phyloP scores from a whole-genome alignment of 1,140 invertebrate species.

The Lordiphosa collinella region DNA sequence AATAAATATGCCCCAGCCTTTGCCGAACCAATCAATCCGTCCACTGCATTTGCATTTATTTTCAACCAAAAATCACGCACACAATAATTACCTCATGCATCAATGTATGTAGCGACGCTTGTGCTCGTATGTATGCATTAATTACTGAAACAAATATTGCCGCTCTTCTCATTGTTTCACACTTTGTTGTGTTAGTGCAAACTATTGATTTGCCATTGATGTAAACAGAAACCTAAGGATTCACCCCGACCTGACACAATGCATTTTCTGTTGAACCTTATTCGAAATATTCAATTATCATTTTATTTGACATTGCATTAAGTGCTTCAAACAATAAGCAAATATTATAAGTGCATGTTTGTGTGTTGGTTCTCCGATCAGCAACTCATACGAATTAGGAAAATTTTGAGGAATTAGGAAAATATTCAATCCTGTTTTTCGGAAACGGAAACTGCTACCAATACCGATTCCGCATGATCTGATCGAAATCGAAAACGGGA shows the following conservation, averaged over 20 bases:
- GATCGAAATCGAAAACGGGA: too few species aligned
- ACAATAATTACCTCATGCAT: slow-evolving; percentile 61
- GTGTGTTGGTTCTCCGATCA: too few species aligned
- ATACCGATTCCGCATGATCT: too few species aligned
- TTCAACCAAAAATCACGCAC: slow-evolving; percentile 70
- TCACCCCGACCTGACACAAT: neutral
- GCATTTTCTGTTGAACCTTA: slow-evolving; percentile 14
- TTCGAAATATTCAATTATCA: too few species aligned
- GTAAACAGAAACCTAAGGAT: neutral
- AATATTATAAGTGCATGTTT: too few species aligned
- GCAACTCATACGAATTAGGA: too few species aligned
- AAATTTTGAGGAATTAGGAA: too few species aligned
- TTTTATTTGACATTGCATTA: neutral
- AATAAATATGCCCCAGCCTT: slow-evolving; percentile 30
- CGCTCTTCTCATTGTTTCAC: slow-evolving; percentile 44
- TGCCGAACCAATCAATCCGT: neutral
- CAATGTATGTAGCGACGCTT: neutral
- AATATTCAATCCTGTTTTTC: too few species aligned
- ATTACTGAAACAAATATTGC: slow-evolving; percentile 65
- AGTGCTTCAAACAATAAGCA: neutral
- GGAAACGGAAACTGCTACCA: too few species aligned
- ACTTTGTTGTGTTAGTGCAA: slow-evolving; percentile 16
- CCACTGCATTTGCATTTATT: slow-evolving; percentile 25
- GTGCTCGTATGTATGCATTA: slow-evolving; percentile 27
- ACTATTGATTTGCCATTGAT: neutral